Conservation (phyloP, 2,113 vertebrate species). For the Dolichotis patagonum region DNA sequence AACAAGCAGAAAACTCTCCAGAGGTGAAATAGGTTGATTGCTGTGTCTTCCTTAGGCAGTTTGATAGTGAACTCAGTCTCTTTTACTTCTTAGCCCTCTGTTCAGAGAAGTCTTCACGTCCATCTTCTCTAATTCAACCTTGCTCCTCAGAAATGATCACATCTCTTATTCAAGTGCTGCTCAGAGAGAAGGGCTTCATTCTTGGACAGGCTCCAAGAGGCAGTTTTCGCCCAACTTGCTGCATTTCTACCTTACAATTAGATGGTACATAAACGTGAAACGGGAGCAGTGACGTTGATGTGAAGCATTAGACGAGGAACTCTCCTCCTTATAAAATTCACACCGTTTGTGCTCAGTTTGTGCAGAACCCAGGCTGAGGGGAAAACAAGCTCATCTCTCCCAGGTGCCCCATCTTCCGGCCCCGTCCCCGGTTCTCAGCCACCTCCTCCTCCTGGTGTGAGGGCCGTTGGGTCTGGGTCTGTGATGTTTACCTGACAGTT, state of each 20-base stretch:
- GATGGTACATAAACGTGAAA: neutral
- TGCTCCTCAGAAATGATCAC: neutral
- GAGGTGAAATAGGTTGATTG: neutral
- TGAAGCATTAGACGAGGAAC: neutral
- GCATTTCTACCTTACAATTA: neutral
- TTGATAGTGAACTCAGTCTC: neutral
- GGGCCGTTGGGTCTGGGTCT: neutral
- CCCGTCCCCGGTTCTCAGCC: neutral
- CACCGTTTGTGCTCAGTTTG: neutral
- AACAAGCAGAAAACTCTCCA: neutral
- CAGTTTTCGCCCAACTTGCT: neutral
- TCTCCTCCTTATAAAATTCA: neutral
- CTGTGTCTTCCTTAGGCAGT: neutral
- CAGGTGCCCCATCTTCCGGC: no score
- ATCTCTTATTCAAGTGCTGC: constrained; percentile 34
- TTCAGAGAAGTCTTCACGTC: neutral
- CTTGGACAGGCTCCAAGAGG: neutral
- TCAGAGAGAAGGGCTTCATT: neutral
- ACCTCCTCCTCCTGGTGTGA: neutral
- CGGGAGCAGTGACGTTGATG: neutral
- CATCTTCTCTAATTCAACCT: neutral
- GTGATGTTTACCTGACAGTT: neutral
- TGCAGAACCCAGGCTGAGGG: neutral
- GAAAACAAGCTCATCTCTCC: rapidly evolving
- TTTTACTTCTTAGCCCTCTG: constrained; percentile 13